Conservation (phyloP, 2,113 vertebrate genomes). For the Setophaga kirtlandii region DNA sequence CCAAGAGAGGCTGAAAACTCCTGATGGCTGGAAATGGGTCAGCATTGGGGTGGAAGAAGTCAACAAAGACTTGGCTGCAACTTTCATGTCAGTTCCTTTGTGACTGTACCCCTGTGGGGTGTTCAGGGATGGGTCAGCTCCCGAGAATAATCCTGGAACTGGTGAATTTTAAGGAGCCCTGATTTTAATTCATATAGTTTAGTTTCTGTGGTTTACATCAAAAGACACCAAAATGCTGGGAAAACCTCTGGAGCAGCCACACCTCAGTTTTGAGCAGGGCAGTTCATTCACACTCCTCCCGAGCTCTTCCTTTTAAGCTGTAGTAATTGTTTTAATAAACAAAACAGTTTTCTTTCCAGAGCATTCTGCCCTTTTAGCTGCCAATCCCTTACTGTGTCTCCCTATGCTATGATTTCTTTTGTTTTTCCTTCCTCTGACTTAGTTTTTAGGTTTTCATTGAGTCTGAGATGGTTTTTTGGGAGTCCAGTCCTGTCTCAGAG, state of each 20-base stretch:
- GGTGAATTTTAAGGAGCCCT: conserved; percentile 64
- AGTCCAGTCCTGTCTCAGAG: background rate
- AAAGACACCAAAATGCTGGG: conserved; percentile 61
- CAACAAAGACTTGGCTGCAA: conserved; percentile 43
- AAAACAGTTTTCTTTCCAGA: conserved; percentile 50
- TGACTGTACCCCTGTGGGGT: conserved; percentile 47
- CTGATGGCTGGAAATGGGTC: conserved; percentile 40
- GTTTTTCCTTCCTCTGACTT: background rate
- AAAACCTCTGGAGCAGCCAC: conserved; percentile 65
- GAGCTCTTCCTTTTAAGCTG: conserved; percentile 47
- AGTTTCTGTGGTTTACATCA: conserved; percentile 71
- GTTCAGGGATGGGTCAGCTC: conserved; percentile 55
- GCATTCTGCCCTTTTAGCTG: background rate
- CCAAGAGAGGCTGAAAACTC: background rate
- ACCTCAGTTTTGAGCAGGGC: conserved; percentile 43
- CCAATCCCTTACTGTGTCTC: background rate
- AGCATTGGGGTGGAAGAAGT: conserved; percentile 4
- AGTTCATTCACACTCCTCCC: conserved; percentile 55
- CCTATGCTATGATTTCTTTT: background rate
- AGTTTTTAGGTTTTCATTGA: background rate
- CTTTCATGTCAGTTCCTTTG: conserved; percentile 62
- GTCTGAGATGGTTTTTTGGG: background rate
- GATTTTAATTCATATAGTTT: conserved; percentile 54
- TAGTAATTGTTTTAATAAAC: conserved; percentile 55
- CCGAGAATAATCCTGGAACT: conserved; percentile 45